These are phyloP conservation scores for Neosilurus mollespiculum DNA, from an alignment of 2,797 vertebrate genomes.

Conservation along the genomic window DNA sequence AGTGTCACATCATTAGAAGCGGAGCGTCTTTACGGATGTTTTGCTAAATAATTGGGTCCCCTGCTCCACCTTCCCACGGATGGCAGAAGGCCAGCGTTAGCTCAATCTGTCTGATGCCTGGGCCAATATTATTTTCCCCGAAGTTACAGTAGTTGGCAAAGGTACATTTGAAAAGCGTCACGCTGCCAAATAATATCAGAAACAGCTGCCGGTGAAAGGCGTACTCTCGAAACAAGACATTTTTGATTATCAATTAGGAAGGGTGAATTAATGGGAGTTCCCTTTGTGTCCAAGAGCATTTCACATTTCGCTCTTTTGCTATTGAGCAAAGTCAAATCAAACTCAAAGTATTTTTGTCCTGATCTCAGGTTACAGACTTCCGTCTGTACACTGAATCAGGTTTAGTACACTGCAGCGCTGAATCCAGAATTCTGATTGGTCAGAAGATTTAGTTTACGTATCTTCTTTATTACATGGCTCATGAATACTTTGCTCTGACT, in stretches of 20 bases:
- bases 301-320: not conserved
- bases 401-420: not conserved
- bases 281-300: slow-evolving; percentile 4
- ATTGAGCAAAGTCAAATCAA: not conserved
- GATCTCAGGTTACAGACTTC: no score
- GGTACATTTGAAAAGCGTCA: slow-evolving; percentile 42
- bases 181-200: slow-evolving; percentile 42
- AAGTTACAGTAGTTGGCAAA: slow-evolving; percentile 56
- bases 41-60: slow-evolving; percentile 64
- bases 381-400: no score
- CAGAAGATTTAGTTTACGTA: not conserved
- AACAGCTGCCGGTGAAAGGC: slow-evolving; percentile 55
- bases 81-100: slow-evolving; percentile 55
- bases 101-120: slow-evolving; percentile 57
- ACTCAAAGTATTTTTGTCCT: not conserved
- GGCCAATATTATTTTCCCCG: slow-evolving; percentile 52
- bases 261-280: slow-evolving; percentile 37
- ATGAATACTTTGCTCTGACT: no score
- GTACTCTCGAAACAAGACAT: slow-evolving; percentile 24
- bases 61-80: slow-evolving; percentile 45
- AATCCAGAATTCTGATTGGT: not conserved
- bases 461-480: no score
- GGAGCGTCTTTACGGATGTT: slow-evolving; percentile 55
- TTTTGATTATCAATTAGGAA: slow-evolving; percentile 17
- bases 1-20: slow-evolving; percentile 56